phyloP scores from a whole-genome alignment of 2,797 vertebrate species.

The Coreius guichenoti region DNA sequence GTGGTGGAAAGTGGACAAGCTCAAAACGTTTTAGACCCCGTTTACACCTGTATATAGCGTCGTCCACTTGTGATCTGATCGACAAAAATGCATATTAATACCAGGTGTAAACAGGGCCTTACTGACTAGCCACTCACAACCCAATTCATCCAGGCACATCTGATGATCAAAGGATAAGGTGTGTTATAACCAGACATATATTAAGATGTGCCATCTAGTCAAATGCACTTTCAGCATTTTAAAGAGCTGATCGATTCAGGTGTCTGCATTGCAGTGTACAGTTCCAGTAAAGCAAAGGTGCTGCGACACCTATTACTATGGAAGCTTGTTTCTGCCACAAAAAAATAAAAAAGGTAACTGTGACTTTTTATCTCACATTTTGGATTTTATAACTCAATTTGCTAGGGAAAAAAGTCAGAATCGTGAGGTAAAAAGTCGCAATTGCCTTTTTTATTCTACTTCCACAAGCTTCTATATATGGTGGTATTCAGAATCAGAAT shows the following conservation, averaged over 20 bases:
- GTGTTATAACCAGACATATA: not conserved
- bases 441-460: not conserved
- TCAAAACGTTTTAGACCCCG: no score
- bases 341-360: no score
- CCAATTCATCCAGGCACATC: not conserved
- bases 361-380: not conserved
- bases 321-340: not conserved
- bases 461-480: not conserved
- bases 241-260: not conserved
- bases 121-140: not conserved
- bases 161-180: not conserved
- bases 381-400: no score
- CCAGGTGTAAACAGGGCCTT: not conserved
- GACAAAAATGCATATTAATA: no score
- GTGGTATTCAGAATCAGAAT: not conserved
- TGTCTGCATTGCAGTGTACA: not conserved
- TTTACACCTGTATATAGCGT: no score
- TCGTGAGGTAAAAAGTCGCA: not conserved
- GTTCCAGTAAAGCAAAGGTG: not conserved
- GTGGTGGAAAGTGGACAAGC: no score
- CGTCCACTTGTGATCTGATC: no score
- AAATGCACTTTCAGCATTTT: slow-evolving; percentile 7
- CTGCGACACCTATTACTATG: not conserved
- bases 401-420: not conserved
- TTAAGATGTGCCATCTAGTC: not conserved